A percentile compares a stretch with the other conserved stretches of the same genome.
These are phyloP conservation scores for Dysmachus trigonus DNA, from an alignment of 2,888 invertebrate species.

Conservation along the genomic window DNA sequence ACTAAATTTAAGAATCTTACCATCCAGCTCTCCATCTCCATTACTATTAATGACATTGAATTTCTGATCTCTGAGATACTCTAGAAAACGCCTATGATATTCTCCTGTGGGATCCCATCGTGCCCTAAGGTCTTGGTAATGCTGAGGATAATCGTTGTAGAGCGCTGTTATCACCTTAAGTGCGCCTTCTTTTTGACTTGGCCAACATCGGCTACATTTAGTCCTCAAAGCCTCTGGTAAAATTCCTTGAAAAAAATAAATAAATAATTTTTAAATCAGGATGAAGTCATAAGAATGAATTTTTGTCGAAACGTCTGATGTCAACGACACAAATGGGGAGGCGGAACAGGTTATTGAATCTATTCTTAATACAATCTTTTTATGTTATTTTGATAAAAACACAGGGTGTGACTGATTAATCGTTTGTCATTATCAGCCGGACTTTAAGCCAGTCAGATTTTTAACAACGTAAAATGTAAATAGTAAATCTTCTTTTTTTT, in stretches of 20 bases:
- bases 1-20: not conserved
- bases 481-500: not conserved
- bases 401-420: not conserved
- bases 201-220: conserved; percentile 73
- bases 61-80: conserved; percentile 54
- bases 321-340: not conserved
- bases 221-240: conserved; percentile 76
- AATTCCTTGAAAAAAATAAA: conserved; percentile 67
- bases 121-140: conserved; percentile 73
- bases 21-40: conserved; percentile 19
- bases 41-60: conserved; percentile 53
- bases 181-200: conserved; percentile 72
- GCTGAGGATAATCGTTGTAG: conserved; percentile 70
- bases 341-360: not conserved
- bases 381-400: not conserved
- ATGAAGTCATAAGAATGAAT: not conserved
- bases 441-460: not conserved
- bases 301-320: not conserved
- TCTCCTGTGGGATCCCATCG: conserved; percentile 79
- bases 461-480: not conserved
- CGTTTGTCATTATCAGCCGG: not conserved
- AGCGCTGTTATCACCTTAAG: conserved; percentile 75
- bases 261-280: not conserved
- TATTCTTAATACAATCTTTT: not conserved
- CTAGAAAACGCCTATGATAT: conserved; percentile 67